Evolutionary conservation across 2,113 vertebrate genomes (phyloP).

Genomic region (Rhipidura dahli): DNA sequence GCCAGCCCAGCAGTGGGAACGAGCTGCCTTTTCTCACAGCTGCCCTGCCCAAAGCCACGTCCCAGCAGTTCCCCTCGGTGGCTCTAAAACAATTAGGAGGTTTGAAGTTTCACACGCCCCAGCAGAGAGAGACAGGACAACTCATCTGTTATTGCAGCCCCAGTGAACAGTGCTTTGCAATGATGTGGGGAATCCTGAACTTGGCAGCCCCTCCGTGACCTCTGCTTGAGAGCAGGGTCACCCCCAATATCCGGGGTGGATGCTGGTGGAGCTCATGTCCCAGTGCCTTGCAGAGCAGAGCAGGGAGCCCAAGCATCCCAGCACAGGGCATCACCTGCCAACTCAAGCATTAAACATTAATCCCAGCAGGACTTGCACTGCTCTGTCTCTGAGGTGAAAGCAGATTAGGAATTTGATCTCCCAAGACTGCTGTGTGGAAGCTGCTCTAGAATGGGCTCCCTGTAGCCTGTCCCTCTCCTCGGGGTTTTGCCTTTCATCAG

Average conservation of each 20-base stretch:
- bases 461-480: not conserved
- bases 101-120: conserved; percentile 52
- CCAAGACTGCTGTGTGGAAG: not conserved
- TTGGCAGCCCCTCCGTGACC: conserved; percentile 42
- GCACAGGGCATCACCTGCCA: not conserved
- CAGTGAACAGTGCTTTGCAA: not conserved
- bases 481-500: not conserved
- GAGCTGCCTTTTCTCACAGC: not conserved
- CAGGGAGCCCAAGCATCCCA: not conserved
- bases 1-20: not conserved
- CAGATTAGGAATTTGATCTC: conserved; percentile 37
- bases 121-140: conserved; percentile 35
- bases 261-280: not conserved
- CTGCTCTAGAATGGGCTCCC: not conserved
- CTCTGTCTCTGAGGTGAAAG: not conserved
- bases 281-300: not conserved
- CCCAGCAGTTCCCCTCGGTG: conserved; percentile 12
- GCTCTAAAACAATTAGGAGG: conserved; percentile 68
- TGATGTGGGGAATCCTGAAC: conserved; percentile 44
- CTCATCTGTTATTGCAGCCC: conserved; percentile 52
- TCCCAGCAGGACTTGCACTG: not conserved
- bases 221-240: conserved; percentile 39
- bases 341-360: conserved; percentile 34
- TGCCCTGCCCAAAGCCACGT: not conserved
- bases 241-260: conserved; percentile 67